Evolutionary conservation across 1,140 invertebrate genomes (phyloP).

Genomic region (Drosophila aff.): DNA sequence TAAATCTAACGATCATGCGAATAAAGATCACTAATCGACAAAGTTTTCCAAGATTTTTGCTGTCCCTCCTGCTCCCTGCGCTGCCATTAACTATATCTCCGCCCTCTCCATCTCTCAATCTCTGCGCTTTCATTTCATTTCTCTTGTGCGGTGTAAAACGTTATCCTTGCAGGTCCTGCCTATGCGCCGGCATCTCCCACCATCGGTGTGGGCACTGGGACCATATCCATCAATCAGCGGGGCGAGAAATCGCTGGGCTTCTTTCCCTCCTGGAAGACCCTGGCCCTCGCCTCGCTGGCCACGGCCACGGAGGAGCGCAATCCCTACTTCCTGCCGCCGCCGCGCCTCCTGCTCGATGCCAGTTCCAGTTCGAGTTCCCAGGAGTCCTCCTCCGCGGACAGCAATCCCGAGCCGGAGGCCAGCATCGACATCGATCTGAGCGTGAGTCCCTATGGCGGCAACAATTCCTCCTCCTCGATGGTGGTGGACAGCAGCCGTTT

Average conservation of each 20-base stretch:
- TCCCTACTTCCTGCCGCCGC: slow-evolving; percentile 67
- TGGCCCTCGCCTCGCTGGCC: slow-evolving; percentile 74
- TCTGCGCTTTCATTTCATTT: not conserved
- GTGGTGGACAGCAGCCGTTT: slow-evolving; percentile 7
- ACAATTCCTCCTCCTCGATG: slow-evolving; percentile 4
- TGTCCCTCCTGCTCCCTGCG: not conserved
- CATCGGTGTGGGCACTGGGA: slow-evolving; percentile 24
- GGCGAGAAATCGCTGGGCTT: slow-evolving; percentile 75
- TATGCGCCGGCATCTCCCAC: slow-evolving; percentile 53
- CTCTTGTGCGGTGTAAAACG: not conserved
- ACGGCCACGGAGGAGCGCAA: slow-evolving; percentile 64
- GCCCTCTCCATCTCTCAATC: not conserved
- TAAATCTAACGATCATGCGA: not conserved
- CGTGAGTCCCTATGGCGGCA: slow-evolving; percentile 48
- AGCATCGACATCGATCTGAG: slow-evolving; percentile 67
- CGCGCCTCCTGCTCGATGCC: slow-evolving; percentile 65
- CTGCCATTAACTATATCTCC: not conserved
- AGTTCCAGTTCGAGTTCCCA: slow-evolving; percentile 50
- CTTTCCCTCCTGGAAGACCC: slow-evolving; percentile 80
- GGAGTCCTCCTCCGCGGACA: slow-evolving; percentile 23
- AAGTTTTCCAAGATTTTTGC: not conserved
- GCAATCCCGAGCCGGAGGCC: slow-evolving; percentile 21
- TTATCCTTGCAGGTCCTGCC: slow-evolving; percentile 54
- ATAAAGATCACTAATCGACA: slow-evolving; percentile 1
- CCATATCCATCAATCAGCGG: slow-evolving; percentile 52